These are phyloP conservation scores for Solea senegalensis DNA, from an alignment of 2,113 vertebrate genomes.

Conservation along the genomic window DNA sequence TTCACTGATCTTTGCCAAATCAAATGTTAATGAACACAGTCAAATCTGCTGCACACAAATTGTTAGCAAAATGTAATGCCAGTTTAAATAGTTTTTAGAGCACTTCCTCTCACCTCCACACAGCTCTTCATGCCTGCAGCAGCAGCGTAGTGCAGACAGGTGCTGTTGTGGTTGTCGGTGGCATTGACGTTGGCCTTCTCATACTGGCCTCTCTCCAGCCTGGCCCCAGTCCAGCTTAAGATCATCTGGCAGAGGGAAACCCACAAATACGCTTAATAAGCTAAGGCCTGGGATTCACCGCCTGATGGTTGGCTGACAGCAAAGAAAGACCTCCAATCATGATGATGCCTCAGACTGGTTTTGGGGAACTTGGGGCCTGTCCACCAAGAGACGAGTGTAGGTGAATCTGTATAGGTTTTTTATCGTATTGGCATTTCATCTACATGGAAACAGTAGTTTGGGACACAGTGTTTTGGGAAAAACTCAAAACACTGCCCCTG, in stretches of 20 bases:
- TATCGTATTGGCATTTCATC: no score
- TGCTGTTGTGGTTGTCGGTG: slow-evolving; percentile 77
- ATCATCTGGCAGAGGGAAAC: slow-evolving; percentile 63
- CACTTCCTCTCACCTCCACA: slow-evolving; percentile 70
- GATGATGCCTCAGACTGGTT: no score
- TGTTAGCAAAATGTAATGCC: no score
- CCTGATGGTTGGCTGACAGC: neutral
- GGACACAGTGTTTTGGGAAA: no score
- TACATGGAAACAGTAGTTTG: no score
- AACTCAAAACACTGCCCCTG: no score
- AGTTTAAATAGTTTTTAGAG: neutral
- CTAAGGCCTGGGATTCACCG: neutral
- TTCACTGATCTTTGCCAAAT: slow-evolving; percentile 1
- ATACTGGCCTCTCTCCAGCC: slow-evolving; percentile 75
- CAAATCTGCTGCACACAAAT: neutral
- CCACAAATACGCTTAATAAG: slow-evolving; percentile 6
- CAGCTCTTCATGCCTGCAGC: slow-evolving; percentile 78
- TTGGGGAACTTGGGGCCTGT: no score
- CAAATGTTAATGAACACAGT: slow-evolving; percentile 13
- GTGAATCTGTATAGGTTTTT: no score
- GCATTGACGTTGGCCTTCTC: slow-evolving; percentile 78
- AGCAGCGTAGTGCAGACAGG: slow-evolving; percentile 75
- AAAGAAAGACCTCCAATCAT: neutral
- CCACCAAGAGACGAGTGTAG: no score
- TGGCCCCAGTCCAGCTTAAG: slow-evolving; percentile 76